Conservation (phyloP, 2,797 vertebrate species). For the Alectoris magna region DNA sequence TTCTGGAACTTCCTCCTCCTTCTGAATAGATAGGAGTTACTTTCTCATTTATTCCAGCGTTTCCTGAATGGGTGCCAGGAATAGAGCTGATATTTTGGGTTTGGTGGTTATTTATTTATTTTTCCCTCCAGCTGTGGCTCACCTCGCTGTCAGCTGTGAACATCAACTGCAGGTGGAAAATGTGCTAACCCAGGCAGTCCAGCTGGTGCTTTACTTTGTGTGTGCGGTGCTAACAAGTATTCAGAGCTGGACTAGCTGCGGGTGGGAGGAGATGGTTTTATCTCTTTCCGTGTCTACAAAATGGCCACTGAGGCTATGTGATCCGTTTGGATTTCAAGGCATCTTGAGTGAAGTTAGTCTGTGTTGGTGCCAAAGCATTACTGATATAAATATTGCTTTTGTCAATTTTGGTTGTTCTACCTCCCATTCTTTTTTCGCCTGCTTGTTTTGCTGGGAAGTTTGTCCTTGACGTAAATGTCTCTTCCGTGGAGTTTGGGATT, state of each 20-base stretch:
- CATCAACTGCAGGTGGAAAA: slow-evolving; percentile 32
- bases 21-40: slow-evolving; percentile 42
- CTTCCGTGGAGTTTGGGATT: neutral
- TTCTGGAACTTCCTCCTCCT: slow-evolving; percentile 41
- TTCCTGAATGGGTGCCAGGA: slow-evolving; percentile 48
- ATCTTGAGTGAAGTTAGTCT: neutral
- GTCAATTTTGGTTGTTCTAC: neutral
- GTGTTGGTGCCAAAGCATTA: neutral
- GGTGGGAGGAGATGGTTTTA: slow-evolving; percentile 7
- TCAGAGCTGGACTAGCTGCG: neutral
- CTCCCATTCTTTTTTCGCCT: neutral
- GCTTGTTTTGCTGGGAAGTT: neutral
- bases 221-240: neutral
- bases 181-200: neutral
- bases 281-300: neutral
- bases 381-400: neutral
- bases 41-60: slow-evolving; percentile 36
- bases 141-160: slow-evolving; percentile 52
- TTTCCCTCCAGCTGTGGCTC: slow-evolving; percentile 27
- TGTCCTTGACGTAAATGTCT: neutral
- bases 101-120: neutral
- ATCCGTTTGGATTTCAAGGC: neutral
- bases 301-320: neutral
- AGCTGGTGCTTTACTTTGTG: slow-evolving; percentile 28
- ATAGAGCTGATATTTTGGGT: neutral